Percentiles rank a stretch among this genome's conserved stretches.
phyloP scores from a whole-genome alignment of 2,888 invertebrate species.

The Belgica antarctica region DNA sequence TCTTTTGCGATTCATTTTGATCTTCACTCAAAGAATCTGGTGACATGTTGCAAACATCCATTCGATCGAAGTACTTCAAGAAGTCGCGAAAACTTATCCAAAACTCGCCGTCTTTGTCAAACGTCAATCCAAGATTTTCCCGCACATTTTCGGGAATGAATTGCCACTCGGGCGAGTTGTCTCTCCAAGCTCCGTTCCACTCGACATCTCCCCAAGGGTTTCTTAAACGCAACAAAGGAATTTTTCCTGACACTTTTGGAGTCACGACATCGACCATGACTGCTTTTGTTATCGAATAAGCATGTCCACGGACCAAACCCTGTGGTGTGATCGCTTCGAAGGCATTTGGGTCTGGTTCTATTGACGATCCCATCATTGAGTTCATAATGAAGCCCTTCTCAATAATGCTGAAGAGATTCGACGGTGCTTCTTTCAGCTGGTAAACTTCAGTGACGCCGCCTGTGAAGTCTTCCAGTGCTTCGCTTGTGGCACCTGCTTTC shows the following conservation, averaged over 20 bases:
- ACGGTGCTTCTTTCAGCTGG: not conserved
- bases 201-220: constrained; percentile 74
- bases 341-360: not conserved
- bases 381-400: not conserved
- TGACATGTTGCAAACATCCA: constrained; percentile 88
- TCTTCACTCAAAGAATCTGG: constrained; percentile 80
- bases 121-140: constrained; percentile 74
- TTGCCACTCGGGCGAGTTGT: constrained; percentile 74
- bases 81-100: constrained; percentile 90
- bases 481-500: constrained; percentile 75
- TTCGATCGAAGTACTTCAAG: constrained; percentile 64
- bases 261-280: constrained; percentile 53
- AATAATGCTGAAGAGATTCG: not conserved
- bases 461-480: constrained; percentile 57
- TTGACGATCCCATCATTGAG: not conserved
- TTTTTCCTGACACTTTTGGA: constrained; percentile 54
- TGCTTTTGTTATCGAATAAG: not conserved
- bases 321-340: not conserved
- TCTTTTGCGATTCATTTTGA: constrained; percentile 60
- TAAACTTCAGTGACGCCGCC: not conserved
- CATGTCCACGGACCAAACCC: not conserved
- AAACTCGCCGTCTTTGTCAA: constrained; percentile 87
- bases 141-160: constrained; percentile 76
- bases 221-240: constrained; percentile 61
- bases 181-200: constrained; percentile 71